phyloP scores from a whole-genome alignment of 2,888 invertebrate genomes.

The Scaeva pyrastri region DNA sequence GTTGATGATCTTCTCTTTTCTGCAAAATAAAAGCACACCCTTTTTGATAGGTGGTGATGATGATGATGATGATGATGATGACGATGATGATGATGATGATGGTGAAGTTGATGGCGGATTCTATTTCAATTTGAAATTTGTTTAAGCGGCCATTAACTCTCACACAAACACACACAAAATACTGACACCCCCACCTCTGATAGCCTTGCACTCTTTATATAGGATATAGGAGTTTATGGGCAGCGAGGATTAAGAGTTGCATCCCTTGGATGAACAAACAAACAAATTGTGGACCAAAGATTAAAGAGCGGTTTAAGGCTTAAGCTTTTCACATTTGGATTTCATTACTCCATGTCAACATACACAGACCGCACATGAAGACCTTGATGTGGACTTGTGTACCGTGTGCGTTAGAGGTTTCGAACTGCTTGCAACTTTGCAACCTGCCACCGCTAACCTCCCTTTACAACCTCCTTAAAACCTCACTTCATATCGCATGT shows the following conservation, averaged over 20 bases:
- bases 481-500: too few species aligned
- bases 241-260: constrained; percentile 32
- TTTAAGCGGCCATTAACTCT: constrained; percentile 24
- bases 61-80: background rate
- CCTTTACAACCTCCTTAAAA: background rate
- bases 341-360: constrained; percentile 70
- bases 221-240: background rate
- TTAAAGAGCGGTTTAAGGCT: constrained; percentile 56
- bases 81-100: background rate
- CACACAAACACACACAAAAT: constrained; percentile 31
- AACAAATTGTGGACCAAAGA: constrained; percentile 30
- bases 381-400: constrained; percentile 46
- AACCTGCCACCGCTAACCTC: background rate
- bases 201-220: background rate
- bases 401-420: constrained; percentile 31
- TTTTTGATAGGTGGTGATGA: background rate
- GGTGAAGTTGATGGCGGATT: background rate
- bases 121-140: constrained; percentile 24
- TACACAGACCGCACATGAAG: constrained; percentile 43
- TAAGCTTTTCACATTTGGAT: constrained; percentile 56
- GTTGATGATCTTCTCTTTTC: constrained; percentile 1
- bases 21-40: constrained; percentile 5
- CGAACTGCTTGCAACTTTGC: background rate
- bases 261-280: background rate
- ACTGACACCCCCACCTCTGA: background rate